phyloP scores from a whole-genome alignment of 2,888 invertebrate genomes.

The Willowsia nigromaculata region DNA sequence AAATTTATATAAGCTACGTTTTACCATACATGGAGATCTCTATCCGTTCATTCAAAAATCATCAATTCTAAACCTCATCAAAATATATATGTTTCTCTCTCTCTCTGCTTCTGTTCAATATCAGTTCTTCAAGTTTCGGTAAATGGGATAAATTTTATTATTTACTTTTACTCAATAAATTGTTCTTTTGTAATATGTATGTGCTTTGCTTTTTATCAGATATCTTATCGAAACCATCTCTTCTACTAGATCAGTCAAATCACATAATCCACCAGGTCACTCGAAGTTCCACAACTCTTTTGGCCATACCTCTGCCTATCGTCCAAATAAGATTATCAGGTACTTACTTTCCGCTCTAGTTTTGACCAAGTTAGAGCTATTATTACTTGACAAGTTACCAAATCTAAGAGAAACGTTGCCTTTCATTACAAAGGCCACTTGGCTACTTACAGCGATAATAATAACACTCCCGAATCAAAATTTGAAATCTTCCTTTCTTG shows the following conservation, averaged over 20 bases:
- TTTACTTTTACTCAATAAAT: background rate
- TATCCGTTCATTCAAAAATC: conserved; percentile 5
- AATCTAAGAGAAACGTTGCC: background rate
- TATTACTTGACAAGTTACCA: background rate
- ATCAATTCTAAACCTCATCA: background rate
- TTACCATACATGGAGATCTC: conserved; percentile 46
- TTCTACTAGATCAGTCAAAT: conserved; percentile 43
- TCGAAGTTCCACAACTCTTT: conserved; percentile 21
- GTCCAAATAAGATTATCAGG: conserved; percentile 38
- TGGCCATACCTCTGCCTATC: background rate
- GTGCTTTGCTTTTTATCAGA: background rate
- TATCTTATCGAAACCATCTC: background rate
- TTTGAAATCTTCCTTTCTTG: background rate
- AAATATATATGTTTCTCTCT: background rate
- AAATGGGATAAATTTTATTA: background rate
- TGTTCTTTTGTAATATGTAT: background rate
- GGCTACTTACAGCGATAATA: background rate
- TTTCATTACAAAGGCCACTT: background rate
- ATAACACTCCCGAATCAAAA: background rate
- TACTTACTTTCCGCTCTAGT: conserved; percentile 34
- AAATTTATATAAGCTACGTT: background rate
- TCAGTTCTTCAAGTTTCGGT: background rate
- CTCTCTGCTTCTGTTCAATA: background rate
- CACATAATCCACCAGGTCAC: conserved; percentile 63
- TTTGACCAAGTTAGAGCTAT: background rate